A percentile compares a stretch with the other conserved stretches of the same genome.
These are phyloP conservation scores for Pectinophora gossypiella DNA, from an alignment of 1,140 invertebrate genomes.

Conservation along the genomic window DNA sequence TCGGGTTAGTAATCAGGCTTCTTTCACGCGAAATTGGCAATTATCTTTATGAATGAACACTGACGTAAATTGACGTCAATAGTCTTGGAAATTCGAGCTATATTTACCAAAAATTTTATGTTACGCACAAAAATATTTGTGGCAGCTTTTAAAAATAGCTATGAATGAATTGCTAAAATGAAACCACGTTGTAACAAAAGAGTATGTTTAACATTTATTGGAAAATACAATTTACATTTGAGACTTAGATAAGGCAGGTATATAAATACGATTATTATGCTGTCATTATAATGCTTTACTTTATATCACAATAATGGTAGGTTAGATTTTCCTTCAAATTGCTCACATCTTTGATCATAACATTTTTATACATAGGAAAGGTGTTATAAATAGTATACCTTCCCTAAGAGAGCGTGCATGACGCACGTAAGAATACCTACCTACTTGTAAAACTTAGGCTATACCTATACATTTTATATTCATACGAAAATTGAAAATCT, in stretches of 20 bases:
- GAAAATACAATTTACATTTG: neutral
- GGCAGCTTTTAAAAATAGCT: neutral
- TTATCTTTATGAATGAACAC: constrained; percentile 40
- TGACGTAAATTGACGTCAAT: constrained; percentile 29
- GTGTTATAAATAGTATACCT: no score
- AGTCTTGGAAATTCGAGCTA: constrained; percentile 6
- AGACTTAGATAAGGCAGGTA: no score
- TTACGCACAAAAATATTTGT: neutral
- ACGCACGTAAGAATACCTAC: no score
- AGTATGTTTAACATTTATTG: neutral
- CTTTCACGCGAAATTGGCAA: constrained; percentile 28
- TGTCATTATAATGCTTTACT: constrained; percentile 13
- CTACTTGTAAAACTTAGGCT: no score
- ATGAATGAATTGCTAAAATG: neutral
- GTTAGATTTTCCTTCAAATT: no score
- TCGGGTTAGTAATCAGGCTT: neutral
- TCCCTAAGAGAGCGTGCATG: no score
- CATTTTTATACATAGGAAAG: no score
- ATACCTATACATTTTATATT: no score
- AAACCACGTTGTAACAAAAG: neutral
- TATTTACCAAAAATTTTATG: constrained; percentile 3
- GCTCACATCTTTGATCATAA: no score
- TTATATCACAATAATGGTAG: neutral
- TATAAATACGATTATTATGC: constrained; percentile 26
- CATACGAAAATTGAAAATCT: no score